Evolutionary conservation across 2,888 invertebrate genomes (phyloP).

Genomic region (Cyclophora albipunctata): DNA sequence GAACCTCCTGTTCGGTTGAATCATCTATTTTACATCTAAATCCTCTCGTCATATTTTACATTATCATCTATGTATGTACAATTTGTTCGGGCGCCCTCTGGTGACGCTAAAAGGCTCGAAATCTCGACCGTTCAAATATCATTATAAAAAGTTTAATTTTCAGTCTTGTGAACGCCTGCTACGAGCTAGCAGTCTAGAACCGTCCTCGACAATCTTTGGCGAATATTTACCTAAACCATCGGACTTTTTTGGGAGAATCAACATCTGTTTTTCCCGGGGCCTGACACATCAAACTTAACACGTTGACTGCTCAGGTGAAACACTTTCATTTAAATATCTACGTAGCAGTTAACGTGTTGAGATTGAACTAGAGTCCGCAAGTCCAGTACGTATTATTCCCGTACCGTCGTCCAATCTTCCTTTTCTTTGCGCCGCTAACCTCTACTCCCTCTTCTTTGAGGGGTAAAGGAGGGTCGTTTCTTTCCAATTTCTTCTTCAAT

Average conservation of each 20-base stretch:
- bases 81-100: slow-evolving; percentile 35
- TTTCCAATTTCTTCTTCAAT: slow-evolving; percentile 21
- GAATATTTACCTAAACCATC: slow-evolving; percentile 37
- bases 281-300: slow-evolving; percentile 13
- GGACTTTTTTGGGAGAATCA: slow-evolving; percentile 33
- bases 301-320: not conserved
- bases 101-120: slow-evolving; percentile 31
- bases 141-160: slow-evolving; percentile 64
- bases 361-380: slow-evolving; percentile 52
- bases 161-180: slow-evolving; percentile 65
- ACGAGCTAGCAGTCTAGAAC: slow-evolving; percentile 36
- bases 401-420: slow-evolving; percentile 58
- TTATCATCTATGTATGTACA: slow-evolving; percentile 55
- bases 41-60: slow-evolving; percentile 34
- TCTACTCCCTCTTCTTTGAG: slow-evolving; percentile 27
- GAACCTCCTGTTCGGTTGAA: slow-evolving; percentile 2
- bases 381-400: slow-evolving; percentile 67
- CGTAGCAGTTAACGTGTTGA: not conserved
- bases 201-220: slow-evolving; percentile 58
- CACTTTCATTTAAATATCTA: too few species aligned
- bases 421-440: slow-evolving; percentile 59
- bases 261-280: slow-evolving; percentile 39
- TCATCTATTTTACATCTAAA: slow-evolving; percentile 31
- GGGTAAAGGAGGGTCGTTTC: slow-evolving; percentile 22
- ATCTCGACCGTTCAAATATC: slow-evolving; percentile 42